Evolutionary conservation across 2,113 vertebrate genomes (phyloP), one percentile per base, ranked within the genome.

Genomic region (Dipodomys merriami): DNA sequence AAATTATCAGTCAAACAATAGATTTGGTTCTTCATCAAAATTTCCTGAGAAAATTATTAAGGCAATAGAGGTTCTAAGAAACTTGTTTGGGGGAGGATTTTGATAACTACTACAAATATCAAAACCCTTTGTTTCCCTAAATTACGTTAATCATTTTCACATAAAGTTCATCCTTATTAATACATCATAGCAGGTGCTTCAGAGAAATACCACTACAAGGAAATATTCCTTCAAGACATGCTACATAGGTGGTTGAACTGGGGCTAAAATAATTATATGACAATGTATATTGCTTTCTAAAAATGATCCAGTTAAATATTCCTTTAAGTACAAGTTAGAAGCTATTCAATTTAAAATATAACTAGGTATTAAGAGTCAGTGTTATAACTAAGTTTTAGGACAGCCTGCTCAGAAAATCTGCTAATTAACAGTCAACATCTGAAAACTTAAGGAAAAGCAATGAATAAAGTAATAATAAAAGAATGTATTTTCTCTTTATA

Each of bases 361-460:
- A 49, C 10, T 49, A 11, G 49, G 49, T 49, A 49, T 49, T 49
- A 49, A 1, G 9, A 49, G 5, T 39, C 49, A 49, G 49, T 12
- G 12, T 49, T 49, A 49, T 49, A 49, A 12, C 10, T 2, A 49
- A 49, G 49, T 49, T 49, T 49, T 49, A 49, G 49, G 49, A 49
- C 9, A 49, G 49, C 49, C 10, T 49, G 49, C 8, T 49, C 49
- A 49, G 49, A 49, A 49, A 49, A 49, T 49, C 49, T 49, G 8
- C 49, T 2, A 12, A 49, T 11, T 49, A 12, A 11, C 16, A 19
- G 16, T 19, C 62, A 89, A 19, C 71, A 81, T 69, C 65, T 67
- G 15, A 60, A 9, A 76, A 84, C 13, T 33, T 81, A 80, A 72
- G 18, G 91, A 71, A 9, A 90, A 83, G 16, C 69, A 90, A 88